phyloP scores from a whole-genome alignment of 1,140 invertebrate genomes.

The Trachymyrmex septentrionalis region DNA sequence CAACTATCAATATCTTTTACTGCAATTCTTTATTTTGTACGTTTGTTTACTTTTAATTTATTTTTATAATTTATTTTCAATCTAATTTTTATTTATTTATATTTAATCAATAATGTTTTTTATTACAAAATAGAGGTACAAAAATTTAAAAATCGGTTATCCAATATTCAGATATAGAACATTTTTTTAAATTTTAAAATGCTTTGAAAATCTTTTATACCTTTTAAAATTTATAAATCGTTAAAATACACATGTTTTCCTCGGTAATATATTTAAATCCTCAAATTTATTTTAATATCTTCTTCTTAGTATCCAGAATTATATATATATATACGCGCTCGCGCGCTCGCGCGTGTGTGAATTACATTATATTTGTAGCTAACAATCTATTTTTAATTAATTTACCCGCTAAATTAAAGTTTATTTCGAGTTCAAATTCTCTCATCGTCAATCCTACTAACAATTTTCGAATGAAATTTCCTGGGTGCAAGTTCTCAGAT shows the following conservation, averaged over 20 bases:
- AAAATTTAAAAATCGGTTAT: neutral
- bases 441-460: slow-evolving; percentile 28
- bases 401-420: slow-evolving; percentile 4
- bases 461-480: slow-evolving; percentile 45
- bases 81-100: neutral
- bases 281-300: neutral
- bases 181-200: neutral
- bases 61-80: neutral
- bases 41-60: neutral
- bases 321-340: too few relatives aligned
- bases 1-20: neutral
- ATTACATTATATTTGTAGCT: neutral
- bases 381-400: neutral
- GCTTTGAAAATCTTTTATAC: neutral
- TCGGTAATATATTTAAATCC: neutral
- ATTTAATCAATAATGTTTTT: neutral
- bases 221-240: neutral
- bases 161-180: neutral
- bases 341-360: neutral
- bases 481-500: slow-evolving; percentile 46
- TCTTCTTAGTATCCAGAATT: neutral
- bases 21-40: neutral
- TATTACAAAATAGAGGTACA: neutral
- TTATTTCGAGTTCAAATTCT: slow-evolving; percentile 15
- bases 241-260: neutral